Evolutionary conservation across 2,888 invertebrate genomes (phyloP).

Genomic region (Anoplius nigerrimus): DNA sequence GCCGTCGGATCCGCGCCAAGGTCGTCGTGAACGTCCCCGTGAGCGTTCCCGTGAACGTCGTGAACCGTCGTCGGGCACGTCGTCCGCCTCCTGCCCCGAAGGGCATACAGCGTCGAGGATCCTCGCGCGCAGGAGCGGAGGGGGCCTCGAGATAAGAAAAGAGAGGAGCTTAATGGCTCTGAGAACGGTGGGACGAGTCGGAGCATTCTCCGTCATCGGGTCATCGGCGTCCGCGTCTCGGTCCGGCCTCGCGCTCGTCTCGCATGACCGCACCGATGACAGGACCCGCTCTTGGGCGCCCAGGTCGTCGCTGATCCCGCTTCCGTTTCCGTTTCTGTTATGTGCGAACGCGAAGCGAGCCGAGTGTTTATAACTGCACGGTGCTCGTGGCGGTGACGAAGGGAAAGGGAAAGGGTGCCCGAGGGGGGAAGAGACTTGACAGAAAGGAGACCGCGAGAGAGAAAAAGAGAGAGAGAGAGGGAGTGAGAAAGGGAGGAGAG

Average conservation of each 20-base stretch:
- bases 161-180: constrained; percentile 65
- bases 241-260: constrained; percentile 15
- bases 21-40: too few species aligned
- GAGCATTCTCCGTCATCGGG: constrained; percentile 17
- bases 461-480: constrained; percentile 23
- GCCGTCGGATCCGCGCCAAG: too few species aligned
- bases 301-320: constrained; percentile 18
- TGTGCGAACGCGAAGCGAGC: constrained; percentile 52
- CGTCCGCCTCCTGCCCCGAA: too few species aligned
- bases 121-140: neutral
- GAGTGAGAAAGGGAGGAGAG: neutral
- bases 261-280: constrained; percentile 5
- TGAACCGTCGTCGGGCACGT: too few species aligned
- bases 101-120: too few species aligned
- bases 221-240: constrained; percentile 25
- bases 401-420: constrained; percentile 41
- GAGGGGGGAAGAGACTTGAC: constrained; percentile 35
- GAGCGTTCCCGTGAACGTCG: too few species aligned
- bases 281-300: constrained; percentile 19
- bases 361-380: constrained; percentile 61
- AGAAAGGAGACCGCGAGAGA: constrained; percentile 4
- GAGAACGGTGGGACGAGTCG: constrained; percentile 45
- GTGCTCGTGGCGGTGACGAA: constrained; percentile 55
- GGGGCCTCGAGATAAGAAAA: constrained; percentile 6
- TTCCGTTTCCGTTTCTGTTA: constrained; percentile 52